Evolutionary conservation across 2,113 vertebrate genomes (phyloP), one percentile per base, ranked within the genome.

Genomic region (Parus major): DNA sequence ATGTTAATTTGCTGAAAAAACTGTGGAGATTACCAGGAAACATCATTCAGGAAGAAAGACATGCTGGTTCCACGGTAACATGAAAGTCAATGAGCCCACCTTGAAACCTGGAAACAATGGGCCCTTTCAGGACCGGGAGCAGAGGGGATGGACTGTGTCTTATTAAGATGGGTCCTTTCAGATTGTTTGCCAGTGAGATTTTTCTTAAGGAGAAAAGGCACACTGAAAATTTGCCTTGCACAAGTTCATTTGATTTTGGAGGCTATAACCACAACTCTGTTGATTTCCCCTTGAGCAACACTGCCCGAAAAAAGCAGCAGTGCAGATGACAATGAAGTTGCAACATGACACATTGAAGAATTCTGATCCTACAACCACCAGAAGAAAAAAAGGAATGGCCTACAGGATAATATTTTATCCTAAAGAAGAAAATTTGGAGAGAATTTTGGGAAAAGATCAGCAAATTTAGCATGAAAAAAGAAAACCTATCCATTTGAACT

Each of bases 101-200:
- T 97, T 97, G 95, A 97, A 97, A 93, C 64, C 46, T 71, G 60
- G 50, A 39, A 98, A 98, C 96, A 98, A 98, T 94, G 84, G 78
- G 53, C 41, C 92, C 94, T 97, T 98, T 98, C 95, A 98, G 82
- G 93, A 15, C 90, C 49, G 35, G 18, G 53, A 77, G 77, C 76
- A 73, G 83, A 80, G 68, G 55, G 83, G 96, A 96, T 95, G 87
- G 92, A 83, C 88, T 25, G 4, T 4, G 12, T 68, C 72, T 83
- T 86, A 96, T 79, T 97, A 96, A 96, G 88, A 94, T 73, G 86
- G 57, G 50, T 86, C 79, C 82, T 95, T 92, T 94, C 94, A 90
- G 61, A 81, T 84, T 73, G 79, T 81, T 86, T 88, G 68, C 56
- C 66, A 77, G 68, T 11, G 46, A 82, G 80, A 21, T 25, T 71